Conservation (phyloP, 1,140 invertebrate genomes). For the Homarus americanus region DNA sequence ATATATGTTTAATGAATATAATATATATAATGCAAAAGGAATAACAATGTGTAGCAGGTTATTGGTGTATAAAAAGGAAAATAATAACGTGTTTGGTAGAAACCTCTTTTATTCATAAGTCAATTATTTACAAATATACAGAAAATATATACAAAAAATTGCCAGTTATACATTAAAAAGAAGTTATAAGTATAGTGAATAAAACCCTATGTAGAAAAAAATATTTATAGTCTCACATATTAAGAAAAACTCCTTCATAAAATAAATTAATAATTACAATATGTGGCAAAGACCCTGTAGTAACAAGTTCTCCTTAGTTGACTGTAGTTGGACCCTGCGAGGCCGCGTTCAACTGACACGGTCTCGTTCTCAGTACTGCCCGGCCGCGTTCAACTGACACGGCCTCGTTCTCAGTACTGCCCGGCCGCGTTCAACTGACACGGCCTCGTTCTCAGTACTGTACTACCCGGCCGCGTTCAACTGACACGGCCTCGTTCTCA, state of each 20-base stretch:
- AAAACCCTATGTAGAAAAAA: background rate
- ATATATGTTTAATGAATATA: no score
- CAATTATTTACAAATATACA: slow-evolving; percentile 38
- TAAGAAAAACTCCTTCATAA: background rate
- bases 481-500: no score
- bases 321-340: background rate
- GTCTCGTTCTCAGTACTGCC: background rate
- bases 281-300: slow-evolving; percentile 4
- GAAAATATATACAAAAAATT: slow-evolving; percentile 35
- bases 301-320: background rate
- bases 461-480: background rate
- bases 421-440: no score
- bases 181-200: background rate
- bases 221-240: no score
- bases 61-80: background rate
- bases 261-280: slow-evolving; percentile 35
- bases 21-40: no score
- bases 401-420: background rate
- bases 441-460: no score
- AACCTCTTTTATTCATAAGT: slow-evolving; percentile 8
- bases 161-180: background rate
- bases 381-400: background rate
- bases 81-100: background rate
- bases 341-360: background rate
- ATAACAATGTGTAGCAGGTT: no score